Base-by-base conservation (phyloP, 2,797 vertebrate species). In the Myotis pilosus region DNA sequence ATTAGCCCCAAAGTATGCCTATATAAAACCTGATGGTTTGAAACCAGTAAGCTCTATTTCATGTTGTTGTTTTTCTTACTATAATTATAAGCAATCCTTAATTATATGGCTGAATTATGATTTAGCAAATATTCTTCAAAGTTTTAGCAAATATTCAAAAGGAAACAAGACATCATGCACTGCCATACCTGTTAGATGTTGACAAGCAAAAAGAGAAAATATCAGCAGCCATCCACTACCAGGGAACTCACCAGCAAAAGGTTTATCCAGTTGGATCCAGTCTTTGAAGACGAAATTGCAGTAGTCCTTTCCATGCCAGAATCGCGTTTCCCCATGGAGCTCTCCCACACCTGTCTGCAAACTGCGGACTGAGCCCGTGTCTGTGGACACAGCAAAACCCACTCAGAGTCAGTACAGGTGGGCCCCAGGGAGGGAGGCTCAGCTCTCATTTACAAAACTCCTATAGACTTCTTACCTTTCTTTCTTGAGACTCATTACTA, bases 281-380 rank as follows among this genome's bases (percentile, higher is more conserved):
- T 99, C 99, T 97, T 99, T 99, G 97, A 99, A 98, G 93, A 99
- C 99, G 0, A 99, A 99, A 98, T 99, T 99, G 98, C 99, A 99
- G 93, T 99, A 99, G 95, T 99, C 99, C 88, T 99, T 99, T 0
- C 99, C 99, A 0, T 99, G 99, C 99, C 99, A 99, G 98, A 99
- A 99, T 0, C 99, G 98, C 0, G 99, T 99, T 97, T 99, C 98
- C 30, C 99, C 99, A 0, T 98, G 98, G 69, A 99, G 96, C 76
- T 99, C 99, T 0, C 99, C 98, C 2, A 99, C 98, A 0, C 98
- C 99, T 0, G 99, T 98, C 11, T 99, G 98, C 7, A 99, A 96
- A 74, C 98, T 99, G 0, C 97, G 98, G 47, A 98, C 94, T 1
- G 99, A 98, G 74, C 97, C 97, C 5, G 97, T 98, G 36, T 98